Conservation (phyloP, 1,140 invertebrate genomes). For the Drosophila pandora region DNA sequence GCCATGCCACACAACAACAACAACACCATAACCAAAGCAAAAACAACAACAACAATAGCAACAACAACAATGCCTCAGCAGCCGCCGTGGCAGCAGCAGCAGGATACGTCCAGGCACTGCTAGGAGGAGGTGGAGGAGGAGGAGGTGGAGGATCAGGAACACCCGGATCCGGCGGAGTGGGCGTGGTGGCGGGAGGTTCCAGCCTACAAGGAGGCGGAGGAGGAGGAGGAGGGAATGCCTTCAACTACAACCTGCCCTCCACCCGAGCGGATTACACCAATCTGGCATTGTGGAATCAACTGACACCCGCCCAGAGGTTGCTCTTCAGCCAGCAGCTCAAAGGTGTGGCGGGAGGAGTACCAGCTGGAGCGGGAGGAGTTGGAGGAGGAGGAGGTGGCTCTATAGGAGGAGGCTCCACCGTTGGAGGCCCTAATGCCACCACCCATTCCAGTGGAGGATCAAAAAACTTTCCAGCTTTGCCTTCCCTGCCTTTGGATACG, state of each 20-base stretch:
- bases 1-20: constrained; percentile 55
- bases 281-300: constrained; percentile 77
- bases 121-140: not conserved
- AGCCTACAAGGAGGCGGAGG: constrained; percentile 8
- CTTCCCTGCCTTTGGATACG: constrained; percentile 75
- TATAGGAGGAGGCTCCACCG: not conserved
- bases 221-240: constrained; percentile 30
- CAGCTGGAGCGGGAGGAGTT: constrained; percentile 9
- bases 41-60: constrained; percentile 41
- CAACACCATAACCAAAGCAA: constrained; percentile 29
- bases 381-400: constrained; percentile 8
- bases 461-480: constrained; percentile 62
- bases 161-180: constrained; percentile 5
- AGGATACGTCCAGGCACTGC: constrained; percentile 60
- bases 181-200: not conserved
- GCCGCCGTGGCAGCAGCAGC: constrained; percentile 52
- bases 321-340: constrained; percentile 78
- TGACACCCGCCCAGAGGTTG: constrained; percentile 68
- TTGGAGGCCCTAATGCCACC: not conserved
- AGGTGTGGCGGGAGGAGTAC: not conserved
- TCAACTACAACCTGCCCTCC: constrained; percentile 74
- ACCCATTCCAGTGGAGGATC: not conserved
- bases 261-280: constrained; percentile 72
- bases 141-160: constrained; percentile 4
- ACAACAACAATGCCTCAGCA: constrained; percentile 39